Evolutionary conservation across 2,888 invertebrate species (phyloP), one percentile per base, ranked within the genome.

Genomic region (Ennomos quercinarius): DNA sequence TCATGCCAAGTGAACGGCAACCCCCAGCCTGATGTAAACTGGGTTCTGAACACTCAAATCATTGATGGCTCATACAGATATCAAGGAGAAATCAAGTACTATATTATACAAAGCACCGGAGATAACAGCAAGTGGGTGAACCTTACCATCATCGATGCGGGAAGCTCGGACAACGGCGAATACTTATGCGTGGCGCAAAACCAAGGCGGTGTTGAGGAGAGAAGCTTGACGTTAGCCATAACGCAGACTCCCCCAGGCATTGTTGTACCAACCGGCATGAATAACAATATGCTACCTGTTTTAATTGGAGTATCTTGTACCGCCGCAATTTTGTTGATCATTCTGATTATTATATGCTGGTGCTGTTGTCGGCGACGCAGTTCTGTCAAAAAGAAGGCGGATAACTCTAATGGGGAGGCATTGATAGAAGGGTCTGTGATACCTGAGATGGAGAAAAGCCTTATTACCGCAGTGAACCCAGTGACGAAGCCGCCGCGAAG

Each of bases 121-220:
- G 93, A 91, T 9, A 86, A 89, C 58, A 88, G 86, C 40, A 88
- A 85, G 81, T 95, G 95, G 95, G 93, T 94, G 12, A 95, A 96
- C 77, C 83, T 97, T 46, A 96, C 96, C 1, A 95, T 97, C 45
- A 86, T 93, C 0, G 94, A 95, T 27, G 93, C 95, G 0, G 88
- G 93, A 1, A 86, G 86, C 9, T 93, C 94, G 10, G 97, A 97
- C 76, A 94, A 94, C 70, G 96, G 96, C 0, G 94, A 95, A 50
- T 97, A 96, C 80, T 93, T 94, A 44, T 98, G 98, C 77, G 94
- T 96, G 3, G 98, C 97, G 0, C 96, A 95, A 76, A 98, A 97
- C 82, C 94, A 95, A 0, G 98, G 96, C 0, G 98, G 98, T 0
- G 94, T 95, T 2, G 96, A 95, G 65, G 96, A 97, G 77, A 94